Evolutionary conservation across 1,140 invertebrate species (phyloP).

Genomic region (Lepidurus arcticus): DNA sequence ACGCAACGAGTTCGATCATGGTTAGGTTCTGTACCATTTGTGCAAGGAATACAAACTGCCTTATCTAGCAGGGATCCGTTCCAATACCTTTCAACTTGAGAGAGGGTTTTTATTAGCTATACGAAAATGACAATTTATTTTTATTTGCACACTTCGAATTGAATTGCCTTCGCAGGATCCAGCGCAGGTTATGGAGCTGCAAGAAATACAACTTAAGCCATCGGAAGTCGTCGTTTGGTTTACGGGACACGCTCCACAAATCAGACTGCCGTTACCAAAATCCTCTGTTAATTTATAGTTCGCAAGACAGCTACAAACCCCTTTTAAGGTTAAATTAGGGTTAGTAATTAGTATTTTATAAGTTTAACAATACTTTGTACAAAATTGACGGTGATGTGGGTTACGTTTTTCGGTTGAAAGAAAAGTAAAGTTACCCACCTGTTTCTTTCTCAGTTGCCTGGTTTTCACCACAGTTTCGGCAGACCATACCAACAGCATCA

Average conservation of each 20-base stretch:
- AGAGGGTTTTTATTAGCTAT: neutral
- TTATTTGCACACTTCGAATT: neutral
- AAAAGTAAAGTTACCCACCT: neutral
- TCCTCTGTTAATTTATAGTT: neutral
- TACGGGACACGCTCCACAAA: neutral
- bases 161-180: neutral
- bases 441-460: neutral
- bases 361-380: too few species aligned
- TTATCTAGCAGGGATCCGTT: slow-evolving; percentile 44
- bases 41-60: slow-evolving; percentile 48
- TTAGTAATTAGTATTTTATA: too few species aligned
- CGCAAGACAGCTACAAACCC: neutral
- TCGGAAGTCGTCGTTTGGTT: neutral
- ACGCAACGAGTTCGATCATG: slow-evolving; percentile 36
- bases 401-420: too few species aligned
- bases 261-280: neutral
- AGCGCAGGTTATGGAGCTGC: neutral
- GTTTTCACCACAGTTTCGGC: neutral
- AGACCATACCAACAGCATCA: neutral
- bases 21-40: slow-evolving; percentile 46
- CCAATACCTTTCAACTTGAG: slow-evolving; percentile 46
- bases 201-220: neutral
- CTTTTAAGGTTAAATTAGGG: neutral
- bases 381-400: too few species aligned
- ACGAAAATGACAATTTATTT: neutral